Evolutionary conservation across 2,888 invertebrate species (phyloP), one percentile per base, ranked within the genome.

Genomic region (Scaptomyza reducta): DNA sequence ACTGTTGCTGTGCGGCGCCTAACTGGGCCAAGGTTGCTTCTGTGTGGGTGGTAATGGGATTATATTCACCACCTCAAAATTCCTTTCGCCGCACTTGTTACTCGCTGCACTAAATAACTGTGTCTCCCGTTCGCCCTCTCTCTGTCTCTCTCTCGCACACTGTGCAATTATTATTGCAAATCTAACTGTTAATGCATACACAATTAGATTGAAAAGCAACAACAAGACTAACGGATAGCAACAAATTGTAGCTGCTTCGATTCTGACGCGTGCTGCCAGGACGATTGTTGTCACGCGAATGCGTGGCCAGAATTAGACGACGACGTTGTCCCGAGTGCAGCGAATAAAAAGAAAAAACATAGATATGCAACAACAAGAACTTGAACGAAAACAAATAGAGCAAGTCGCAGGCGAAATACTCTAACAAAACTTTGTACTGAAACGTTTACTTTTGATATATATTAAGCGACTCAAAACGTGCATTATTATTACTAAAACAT

Each of bases 281-380:
- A 74, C 83, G 80, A 83, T 83, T 79, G 86, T 86, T 83, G 69
- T 62, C 61, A 77, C 68, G 77, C 79, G 80, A 81, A 70, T 80
- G 80, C 67, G 67, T 79, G 25, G 18, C 47, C 45, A 22, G 35
- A 50, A 38, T 25, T n/a, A 50, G 50, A 38, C 50, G 50, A 50
- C 38, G 35, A 14, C 35, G 4, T 9, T 11, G 18, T n/a, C 33
- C 33, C 49, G 49, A 49, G 33, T 38, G n/a, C 31, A 14, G 22
- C 13, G 18, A 16, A 25, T 18, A 18, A 5, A n/a, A 44, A n/a
- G 14, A 27, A 16, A n/a, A n/a, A 25, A 44, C 14, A 44, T 9
- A n/a, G n/a, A 45, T 25, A 44, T 14, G 18, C 18, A 18, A 31
- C 31, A 47, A 31, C 31, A 25, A 25, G 25, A 46, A 38, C n/a